These are phyloP conservation scores for Yponomeuta evonymella DNA, from an alignment of 2,888 invertebrate genomes.

Conservation along the genomic window DNA sequence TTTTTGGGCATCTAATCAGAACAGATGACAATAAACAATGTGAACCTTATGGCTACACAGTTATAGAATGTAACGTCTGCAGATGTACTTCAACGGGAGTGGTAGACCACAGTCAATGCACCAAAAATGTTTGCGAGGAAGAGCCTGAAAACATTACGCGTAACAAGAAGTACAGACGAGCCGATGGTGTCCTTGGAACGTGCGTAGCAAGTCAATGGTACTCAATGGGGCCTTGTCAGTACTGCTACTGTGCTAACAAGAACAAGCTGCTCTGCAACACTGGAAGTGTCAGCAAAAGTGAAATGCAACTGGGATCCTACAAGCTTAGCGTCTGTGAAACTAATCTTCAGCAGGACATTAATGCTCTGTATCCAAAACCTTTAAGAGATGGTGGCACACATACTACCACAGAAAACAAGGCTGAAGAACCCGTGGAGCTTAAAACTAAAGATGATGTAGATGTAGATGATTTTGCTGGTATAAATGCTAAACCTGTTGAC, in stretches of 20 bases:
- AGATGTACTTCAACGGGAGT: constrained; percentile 40
- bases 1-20: constrained; percentile 29
- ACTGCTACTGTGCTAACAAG: constrained; percentile 48
- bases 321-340: constrained; percentile 44
- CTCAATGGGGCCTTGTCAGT: constrained; percentile 49
- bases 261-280: constrained; percentile 52
- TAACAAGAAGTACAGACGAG: background rate
- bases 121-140: constrained; percentile 41
- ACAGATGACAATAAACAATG: constrained; percentile 30
- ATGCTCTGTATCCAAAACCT: constrained; percentile 29
- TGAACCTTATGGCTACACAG: constrained; percentile 38
- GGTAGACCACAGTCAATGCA: constrained; percentile 42
- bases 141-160: background rate
- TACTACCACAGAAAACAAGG: background rate
- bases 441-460: background rate
- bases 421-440: background rate
- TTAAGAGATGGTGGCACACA: background rate
- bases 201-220: constrained; percentile 52
- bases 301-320: constrained; percentile 37
- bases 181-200: constrained; percentile 32
- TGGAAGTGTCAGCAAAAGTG: constrained; percentile 27
- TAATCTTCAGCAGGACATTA: constrained; percentile 36
- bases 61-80: constrained; percentile 51
- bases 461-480: background rate
- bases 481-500: background rate